Evolutionary conservation across 2,888 invertebrate species (phyloP).

Genomic region (Callyntrura guangdongensis): DNA sequence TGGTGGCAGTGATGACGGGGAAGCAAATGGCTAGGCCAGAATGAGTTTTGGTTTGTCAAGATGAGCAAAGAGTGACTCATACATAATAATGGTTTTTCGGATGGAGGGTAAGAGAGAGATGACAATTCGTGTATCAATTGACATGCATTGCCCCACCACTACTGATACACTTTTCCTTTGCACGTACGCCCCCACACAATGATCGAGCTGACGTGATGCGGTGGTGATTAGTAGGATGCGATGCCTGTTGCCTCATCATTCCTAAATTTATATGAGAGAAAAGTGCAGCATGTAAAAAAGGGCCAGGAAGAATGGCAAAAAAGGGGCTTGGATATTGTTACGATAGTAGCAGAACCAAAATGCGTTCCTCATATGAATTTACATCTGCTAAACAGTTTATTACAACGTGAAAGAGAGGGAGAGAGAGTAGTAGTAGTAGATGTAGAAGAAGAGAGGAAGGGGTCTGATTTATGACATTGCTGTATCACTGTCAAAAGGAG

Average conservation of each 20-base stretch:
- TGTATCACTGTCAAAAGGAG: background rate
- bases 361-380: conserved; percentile 46
- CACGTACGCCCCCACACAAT: conserved; percentile 60
- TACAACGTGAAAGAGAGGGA: no score
- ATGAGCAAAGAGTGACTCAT: conserved; percentile 68
- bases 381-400: conserved; percentile 53
- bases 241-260: conserved; percentile 59
- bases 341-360: background rate
- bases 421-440: no score
- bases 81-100: conserved; percentile 59
- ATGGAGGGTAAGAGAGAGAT: conserved; percentile 58
- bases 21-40: background rate
- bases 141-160: conserved; percentile 33
- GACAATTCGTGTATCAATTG: conserved; percentile 74
- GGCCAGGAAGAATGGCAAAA: conserved; percentile 9
- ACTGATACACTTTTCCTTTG: background rate
- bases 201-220: background rate
- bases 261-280: conserved; percentile 53
- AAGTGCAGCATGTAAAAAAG: conserved; percentile 23
- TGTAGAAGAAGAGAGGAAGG: no score
- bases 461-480: conserved; percentile 53
- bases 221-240: conserved; percentile 57
- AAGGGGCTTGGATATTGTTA: no score
- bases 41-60: conserved; percentile 60
- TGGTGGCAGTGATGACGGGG: conserved; percentile 9